Conservation (phyloP, 2,888 invertebrate genomes). For the Hydraecia micacea region DNA sequence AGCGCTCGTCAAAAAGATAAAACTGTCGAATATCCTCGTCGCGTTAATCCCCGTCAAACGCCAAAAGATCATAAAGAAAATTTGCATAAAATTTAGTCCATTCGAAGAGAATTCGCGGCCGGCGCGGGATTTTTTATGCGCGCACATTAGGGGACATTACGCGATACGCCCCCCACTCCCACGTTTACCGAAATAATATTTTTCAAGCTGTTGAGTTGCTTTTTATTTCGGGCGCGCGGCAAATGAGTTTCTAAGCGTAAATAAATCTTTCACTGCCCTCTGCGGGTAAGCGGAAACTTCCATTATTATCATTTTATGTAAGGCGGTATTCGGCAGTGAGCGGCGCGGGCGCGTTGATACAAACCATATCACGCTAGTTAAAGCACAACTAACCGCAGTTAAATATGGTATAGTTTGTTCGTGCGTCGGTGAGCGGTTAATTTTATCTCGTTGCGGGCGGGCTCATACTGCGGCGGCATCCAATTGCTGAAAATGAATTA, state of each 20-base stretch:
- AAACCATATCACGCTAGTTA: conserved; percentile 47
- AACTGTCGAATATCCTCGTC: conserved; percentile 72
- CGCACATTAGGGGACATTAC: conserved; percentile 85
- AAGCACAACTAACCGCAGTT: conserved; percentile 59
- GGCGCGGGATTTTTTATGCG: conserved; percentile 77
- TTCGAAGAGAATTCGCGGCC: conserved; percentile 79
- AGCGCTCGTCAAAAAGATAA: conserved; percentile 69
- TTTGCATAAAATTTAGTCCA: conserved; percentile 84
- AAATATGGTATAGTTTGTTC: conserved; percentile 62
- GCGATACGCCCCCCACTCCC: conserved; percentile 70
- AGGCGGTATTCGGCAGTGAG: conserved; percentile 41
- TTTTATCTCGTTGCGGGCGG: conserved; percentile 50
- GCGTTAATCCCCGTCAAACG: conserved; percentile 80
- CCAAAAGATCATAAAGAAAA: conserved; percentile 81
- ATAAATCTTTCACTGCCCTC: conserved; percentile 82
- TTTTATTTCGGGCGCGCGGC: conserved; percentile 83
- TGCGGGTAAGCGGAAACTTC: conserved; percentile 70
- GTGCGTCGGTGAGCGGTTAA: conserved; percentile 56
- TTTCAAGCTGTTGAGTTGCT: conserved; percentile 86
- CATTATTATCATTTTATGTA: conserved; percentile 76
- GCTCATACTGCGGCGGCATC: conserved; percentile 42
- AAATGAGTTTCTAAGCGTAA: conserved; percentile 88
- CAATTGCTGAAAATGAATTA: conserved; percentile 60
- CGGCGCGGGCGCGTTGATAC: conserved; percentile 43
- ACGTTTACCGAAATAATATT: conserved; percentile 83